Evolutionary conservation across 2,888 invertebrate genomes (phyloP).

Genomic region (Spisula subtruncata): DNA sequence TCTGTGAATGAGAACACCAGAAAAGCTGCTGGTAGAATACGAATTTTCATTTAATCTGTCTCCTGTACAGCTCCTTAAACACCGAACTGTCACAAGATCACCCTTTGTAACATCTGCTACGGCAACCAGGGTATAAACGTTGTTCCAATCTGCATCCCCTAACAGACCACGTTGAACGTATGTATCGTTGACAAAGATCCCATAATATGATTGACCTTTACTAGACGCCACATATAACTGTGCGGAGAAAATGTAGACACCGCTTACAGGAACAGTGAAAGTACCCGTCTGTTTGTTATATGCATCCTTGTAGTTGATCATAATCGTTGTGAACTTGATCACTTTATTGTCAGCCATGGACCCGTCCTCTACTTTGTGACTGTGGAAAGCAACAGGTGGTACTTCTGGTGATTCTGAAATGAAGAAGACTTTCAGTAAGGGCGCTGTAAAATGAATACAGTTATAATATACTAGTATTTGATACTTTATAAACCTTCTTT

Average conservation of each 20-base stretch:
- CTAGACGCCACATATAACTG: not conserved
- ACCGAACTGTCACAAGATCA: not conserved
- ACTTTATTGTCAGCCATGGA: not conserved
- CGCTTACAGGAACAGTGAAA: not conserved
- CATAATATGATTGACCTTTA: not conserved
- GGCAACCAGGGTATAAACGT: not conserved
- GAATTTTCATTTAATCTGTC: not conserved
- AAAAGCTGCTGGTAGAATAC: not conserved
- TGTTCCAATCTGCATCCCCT: not conserved
- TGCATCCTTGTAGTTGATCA: not conserved
- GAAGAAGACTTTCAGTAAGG: no score
- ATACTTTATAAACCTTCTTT: no score
- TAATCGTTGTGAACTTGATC: not conserved
- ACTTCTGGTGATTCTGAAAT: not conserved
- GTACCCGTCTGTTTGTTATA: not conserved
- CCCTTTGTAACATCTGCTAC: not conserved
- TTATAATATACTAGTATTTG: no score
- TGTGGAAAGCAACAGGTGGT: not conserved
- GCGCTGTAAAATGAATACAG: no score
- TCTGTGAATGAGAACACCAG: not conserved
- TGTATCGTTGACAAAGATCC: not conserved
- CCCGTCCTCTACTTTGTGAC: not conserved
- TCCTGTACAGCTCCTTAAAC: not conserved
- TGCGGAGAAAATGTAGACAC: not conserved
- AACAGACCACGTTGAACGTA: not conserved